Base-by-base conservation (phyloP, 1,140 invertebrate species). In the Pseudomyrmex dendroicus region DNA sequence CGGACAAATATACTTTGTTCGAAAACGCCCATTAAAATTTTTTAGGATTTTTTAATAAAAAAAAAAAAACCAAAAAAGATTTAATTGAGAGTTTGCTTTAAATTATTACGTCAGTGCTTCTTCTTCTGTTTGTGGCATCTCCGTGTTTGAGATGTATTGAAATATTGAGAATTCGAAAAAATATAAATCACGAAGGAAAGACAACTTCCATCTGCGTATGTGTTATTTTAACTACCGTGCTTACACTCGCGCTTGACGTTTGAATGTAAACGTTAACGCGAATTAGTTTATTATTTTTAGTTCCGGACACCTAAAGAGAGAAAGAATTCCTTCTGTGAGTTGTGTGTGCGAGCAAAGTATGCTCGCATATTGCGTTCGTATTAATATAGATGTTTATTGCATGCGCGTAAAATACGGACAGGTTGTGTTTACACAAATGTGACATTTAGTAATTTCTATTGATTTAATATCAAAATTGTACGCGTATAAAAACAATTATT, bases 271-370 rank as follows among this genome's bases (percentile, higher is more conserved):
- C 76, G 74, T 15, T 66, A 56, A 59, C 54, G 54, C 44, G 76
- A 78, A 78, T 78, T 78, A 70, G 76, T 78, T 78, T 78, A 78
- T 78, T 78, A 70, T 78, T 35, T 70, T 35, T 35, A 78, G 44
- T 50, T 48, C 22, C 64, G 4, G 64, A 78, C 64, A 78, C 52
- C 74, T 78, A 25, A 77, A 46, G 64, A 35, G 25, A n/a, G 62
- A 20, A 44, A 78, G 15, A 68, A 35, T 35, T 35, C 35, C 0
- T 35, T 35, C 35, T 35, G 35, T 7, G 35, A 35, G 35, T 35
- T 35, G 35, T 35, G 35, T 35, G 35, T 7, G 35, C 35, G 52
- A 50, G 52, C n/a, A n/a, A 66, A 52, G 20, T 70, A 12, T 78
- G 76, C 25, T 78, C 44, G 76, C 76, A 70, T 50, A 77, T 25